Evolutionary conservation across 1,140 invertebrate species (phyloP).

Genomic region (Campoletis sonorensis): DNA sequence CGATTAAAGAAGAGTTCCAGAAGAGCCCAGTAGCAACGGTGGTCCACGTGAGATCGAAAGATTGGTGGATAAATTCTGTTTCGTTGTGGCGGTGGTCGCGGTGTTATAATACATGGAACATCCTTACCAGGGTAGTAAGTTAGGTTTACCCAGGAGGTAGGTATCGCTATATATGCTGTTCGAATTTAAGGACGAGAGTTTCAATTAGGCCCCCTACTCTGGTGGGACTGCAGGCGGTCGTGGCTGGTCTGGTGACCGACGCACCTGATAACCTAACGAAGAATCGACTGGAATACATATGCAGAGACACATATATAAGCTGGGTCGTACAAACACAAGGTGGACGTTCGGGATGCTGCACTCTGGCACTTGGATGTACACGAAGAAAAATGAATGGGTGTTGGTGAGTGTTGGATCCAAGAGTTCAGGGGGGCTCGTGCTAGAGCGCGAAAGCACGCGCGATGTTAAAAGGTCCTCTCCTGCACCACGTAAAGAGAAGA

Average conservation of each 20-base stretch:
- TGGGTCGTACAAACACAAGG: constrained; percentile 19
- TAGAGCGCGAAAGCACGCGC: constrained; percentile 26
- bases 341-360: constrained; percentile 4
- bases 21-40: not conserved
- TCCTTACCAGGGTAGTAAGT: constrained; percentile 19
- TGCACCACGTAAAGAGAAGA: not conserved
- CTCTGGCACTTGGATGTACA: not conserved
- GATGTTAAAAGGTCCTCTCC: constrained; percentile 18
- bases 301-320: not conserved
- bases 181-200: constrained; percentile 65
- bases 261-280: constrained; percentile 68
- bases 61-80: constrained; percentile 32
- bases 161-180: constrained; percentile 5
- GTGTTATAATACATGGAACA: constrained; percentile 1
- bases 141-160: constrained; percentile 21
- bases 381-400: constrained; percentile 1
- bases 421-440: constrained; percentile 17
- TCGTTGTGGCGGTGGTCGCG: not conserved
- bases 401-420: constrained; percentile 7
- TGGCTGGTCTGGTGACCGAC: constrained; percentile 34
- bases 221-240: constrained; percentile 51
- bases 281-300: constrained; percentile 17
- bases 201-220: constrained; percentile 61
- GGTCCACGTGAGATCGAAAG: constrained; percentile 23
- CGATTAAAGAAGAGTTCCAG: not conserved